Base-by-base conservation (phyloP, 1,140 invertebrate genomes). In the Dinoponera quadriceps region DNA sequence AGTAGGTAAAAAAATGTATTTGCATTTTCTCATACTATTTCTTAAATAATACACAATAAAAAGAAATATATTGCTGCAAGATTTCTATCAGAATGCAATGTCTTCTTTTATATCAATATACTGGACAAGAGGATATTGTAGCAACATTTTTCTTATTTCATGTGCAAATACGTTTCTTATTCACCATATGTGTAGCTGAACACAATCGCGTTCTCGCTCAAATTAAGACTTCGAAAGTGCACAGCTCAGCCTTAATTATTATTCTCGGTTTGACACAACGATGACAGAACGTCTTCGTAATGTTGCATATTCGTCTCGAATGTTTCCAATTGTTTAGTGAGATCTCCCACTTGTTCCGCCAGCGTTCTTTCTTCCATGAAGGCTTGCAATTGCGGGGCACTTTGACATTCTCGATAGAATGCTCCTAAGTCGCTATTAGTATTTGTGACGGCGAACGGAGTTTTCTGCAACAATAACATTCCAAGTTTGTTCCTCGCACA, bases 381-480 rank as follows among this genome's bases (percentile, higher is more conserved):
- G 16, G 96, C 95, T 51, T 96, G 95, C 38, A 97, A 93, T 48
- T 96, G 96, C 0, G 97, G 97, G 7, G 97, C 97, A 89, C 95
- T 95, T 92, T 97, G 96, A 93, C 97, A 98, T 88, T 97, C 97
- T 5, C 96, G 94, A 93, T 97, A 97, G 93, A 98, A 98, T 73
- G 96, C 95, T 51, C 96, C 96, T 73, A 98, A 94, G 92, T 98
- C 97, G 74, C 95, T 95, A 74, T 94, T 93, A n/a, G 94, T 94
- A 83, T 94, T 95, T 22, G 93, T 94, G 29, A 92, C 94, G 33
- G 95, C 95, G 83, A 96, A 96, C 11, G 95, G 95, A 55, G 95
- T 95, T 94, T 95, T 95, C 95, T 96, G 91, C n/a, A 94, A 94
- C 80, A 85, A 84, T 68, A 84, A 90, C 80, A 71, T 82, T 68